Base-by-base conservation (phyloP, 1,140 invertebrate species). In the Choristoneura fumiferana region DNA sequence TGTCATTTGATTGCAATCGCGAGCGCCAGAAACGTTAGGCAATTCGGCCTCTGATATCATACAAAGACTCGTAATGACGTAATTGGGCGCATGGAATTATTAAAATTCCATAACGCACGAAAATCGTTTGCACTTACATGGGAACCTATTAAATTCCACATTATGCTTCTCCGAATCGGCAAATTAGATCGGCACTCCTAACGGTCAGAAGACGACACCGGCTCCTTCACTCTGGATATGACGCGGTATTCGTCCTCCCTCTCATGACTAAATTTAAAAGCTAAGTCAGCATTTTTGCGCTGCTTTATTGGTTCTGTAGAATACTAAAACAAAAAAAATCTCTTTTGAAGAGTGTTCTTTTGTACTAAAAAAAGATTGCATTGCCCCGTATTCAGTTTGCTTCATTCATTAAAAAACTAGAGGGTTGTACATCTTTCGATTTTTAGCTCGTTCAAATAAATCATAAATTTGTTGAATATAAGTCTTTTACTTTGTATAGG, bases 141-240 rank as follows among this genome's bases (percentile, higher is more conserved):
- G 59, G 63, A 67, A 76, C 78, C 77, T 75, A 85, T 85, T 80
- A 77, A 74, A 85, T 85, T 81, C 78, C 78, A 80, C 10, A 49
- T 49, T 78, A 85, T 84, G 82, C 76, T 83, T 78, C 81, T 76
- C 67, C 78, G 80, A 81, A 76, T 85, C 79, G 69, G 71, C 75
- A 85, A 85, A 85, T 87, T 84, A 84, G 81, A 85, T 85, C 76
- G 73, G 75, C 75, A 80, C 84, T 86, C 76, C 53, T 83, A 79
- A 76, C 84, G 84, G 84, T 87, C 84, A 87, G 81, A 84, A 82
- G 77, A 76, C 81, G 80, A 83, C 80, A 81, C 78, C 75, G 79
- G 66, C 76, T 72, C 70, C 77, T 81, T 78, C 64, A 81, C 56
- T n/a, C 63, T 36, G 70, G 74, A 77, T 71, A 75, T 81, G 70